Evolutionary conservation across 2,113 vertebrate species (phyloP).

Genomic region (Podiceps cristatus): DNA sequence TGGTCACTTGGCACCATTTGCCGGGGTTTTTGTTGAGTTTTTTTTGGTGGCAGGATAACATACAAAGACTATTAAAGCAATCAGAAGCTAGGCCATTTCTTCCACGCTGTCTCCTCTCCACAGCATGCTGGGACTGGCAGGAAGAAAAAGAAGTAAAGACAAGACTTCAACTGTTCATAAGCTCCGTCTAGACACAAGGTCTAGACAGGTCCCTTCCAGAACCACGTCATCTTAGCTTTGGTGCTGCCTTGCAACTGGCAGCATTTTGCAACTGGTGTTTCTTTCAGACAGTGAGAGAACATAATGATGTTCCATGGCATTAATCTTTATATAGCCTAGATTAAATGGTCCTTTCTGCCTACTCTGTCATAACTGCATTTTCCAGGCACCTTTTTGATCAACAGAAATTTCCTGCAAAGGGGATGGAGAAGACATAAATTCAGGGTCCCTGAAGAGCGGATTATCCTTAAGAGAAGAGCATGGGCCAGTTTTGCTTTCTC

Average conservation of each 20-base stretch:
- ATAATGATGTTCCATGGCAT: too few relatives aligned
- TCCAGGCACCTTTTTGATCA: neutral
- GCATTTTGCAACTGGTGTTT: neutral
- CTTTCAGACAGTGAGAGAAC: neutral
- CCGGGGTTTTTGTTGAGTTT: neutral
- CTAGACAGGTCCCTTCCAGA: constrained; percentile 21
- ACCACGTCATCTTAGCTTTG: neutral
- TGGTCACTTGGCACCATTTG: neutral
- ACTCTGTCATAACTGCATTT: neutral
- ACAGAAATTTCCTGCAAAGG: neutral
- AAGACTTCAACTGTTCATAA: neutral
- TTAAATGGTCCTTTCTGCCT: neutral
- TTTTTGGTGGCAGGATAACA: neutral
- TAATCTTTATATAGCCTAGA: neutral
- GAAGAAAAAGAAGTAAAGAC: neutral
- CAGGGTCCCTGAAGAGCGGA: neutral
- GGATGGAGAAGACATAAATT: neutral
- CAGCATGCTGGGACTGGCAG: neutral
- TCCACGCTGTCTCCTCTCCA: neutral
- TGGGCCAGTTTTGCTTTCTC: neutral
- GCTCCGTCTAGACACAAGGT: constrained; percentile 28
- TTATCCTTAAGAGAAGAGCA: neutral
- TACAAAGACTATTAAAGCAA: neutral
- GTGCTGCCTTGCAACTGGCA: neutral
- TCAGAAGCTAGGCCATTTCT: neutral